Percentiles rank a stretch among this genome's conserved stretches.
Evolutionary conservation across 1,140 invertebrate genomes (phyloP).

Genomic region (Heliconius melpomene): DNA sequence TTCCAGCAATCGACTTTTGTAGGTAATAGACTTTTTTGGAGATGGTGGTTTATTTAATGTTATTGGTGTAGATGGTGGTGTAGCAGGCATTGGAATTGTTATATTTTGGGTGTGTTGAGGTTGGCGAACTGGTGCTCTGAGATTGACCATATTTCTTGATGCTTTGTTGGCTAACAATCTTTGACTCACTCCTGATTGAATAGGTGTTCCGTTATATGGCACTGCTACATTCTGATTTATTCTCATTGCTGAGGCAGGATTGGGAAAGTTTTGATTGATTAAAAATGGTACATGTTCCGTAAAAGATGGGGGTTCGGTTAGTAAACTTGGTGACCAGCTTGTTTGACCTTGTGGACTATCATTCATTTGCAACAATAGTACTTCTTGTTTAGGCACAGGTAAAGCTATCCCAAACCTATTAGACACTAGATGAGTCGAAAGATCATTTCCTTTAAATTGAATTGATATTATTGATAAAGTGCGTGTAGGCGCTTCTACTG

Average conservation of each 20-base stretch:
- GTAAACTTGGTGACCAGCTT: constrained; percentile 58
- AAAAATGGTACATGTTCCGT: constrained; percentile 74
- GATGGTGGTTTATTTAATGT: constrained; percentile 54
- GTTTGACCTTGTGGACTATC: constrained; percentile 52
- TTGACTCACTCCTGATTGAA: constrained; percentile 55
- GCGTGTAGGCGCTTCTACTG: constrained; percentile 63
- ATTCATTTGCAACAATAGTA: constrained; percentile 54
- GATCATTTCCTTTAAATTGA: constrained; percentile 73
- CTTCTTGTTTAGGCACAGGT: constrained; percentile 63
- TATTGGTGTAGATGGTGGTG: constrained; percentile 40
- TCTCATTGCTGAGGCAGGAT: constrained; percentile 72
- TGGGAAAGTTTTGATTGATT: constrained; percentile 72
- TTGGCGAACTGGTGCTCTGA: constrained; percentile 61
- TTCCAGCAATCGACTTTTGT: constrained; percentile 83
- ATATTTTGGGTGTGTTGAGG: constrained; percentile 56
- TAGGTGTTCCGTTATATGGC: constrained; percentile 59
- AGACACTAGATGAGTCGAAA: constrained; percentile 68
- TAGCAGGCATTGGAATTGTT: constrained; percentile 35
- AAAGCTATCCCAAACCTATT: constrained; percentile 62
- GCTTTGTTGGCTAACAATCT: constrained; percentile 62
- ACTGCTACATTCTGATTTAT: constrained; percentile 62
- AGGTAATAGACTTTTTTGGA: constrained; percentile 79
- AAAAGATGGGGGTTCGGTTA: constrained; percentile 52
- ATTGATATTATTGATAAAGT: constrained; percentile 71
- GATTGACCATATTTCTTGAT: constrained; percentile 62